Percentiles rank a stretch among this genome's conserved stretches.
Evolutionary conservation across 1,140 invertebrate genomes (phyloP).

Genomic region (Leucophenga varia): DNA sequence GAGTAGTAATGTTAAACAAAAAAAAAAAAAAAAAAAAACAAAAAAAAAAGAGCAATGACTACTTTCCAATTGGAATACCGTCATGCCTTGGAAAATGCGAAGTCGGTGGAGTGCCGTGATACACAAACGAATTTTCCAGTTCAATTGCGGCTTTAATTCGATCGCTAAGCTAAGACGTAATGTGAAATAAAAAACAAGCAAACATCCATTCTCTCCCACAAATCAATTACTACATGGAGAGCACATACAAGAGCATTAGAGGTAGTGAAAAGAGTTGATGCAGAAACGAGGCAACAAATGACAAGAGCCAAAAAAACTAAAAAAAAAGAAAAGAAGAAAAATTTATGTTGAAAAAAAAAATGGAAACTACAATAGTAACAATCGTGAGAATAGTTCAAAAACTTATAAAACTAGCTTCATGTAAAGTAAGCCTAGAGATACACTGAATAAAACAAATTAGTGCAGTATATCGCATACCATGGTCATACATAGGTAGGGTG

Average conservation of each 20-base stretch:
- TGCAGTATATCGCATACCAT: too few relatives aligned
- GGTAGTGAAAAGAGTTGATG: constrained; percentile 18
- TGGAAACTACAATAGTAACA: constrained; percentile 53
- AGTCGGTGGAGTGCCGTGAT: too few relatives aligned
- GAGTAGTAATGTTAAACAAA: too few relatives aligned
- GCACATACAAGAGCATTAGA: neutral
- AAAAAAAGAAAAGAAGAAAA: neutral
- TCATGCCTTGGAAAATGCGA: constrained; percentile 37
- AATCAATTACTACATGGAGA: constrained; percentile 34
- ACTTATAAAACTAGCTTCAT: constrained; percentile 27
- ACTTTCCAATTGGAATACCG: neutral
- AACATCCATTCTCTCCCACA: constrained; percentile 25
- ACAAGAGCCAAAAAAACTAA: neutral
- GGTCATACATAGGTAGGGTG: too few relatives aligned
- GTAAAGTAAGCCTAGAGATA: neutral
- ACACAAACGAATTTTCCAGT: constrained; percentile 46
- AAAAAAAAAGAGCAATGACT: constrained; percentile 39
- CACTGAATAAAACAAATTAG: neutral
- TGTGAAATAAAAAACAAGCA: too few relatives aligned
- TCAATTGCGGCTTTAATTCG: constrained; percentile 54
- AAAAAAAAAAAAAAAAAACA: constrained; percentile 12
- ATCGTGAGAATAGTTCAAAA: constrained; percentile 54
- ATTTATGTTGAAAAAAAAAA: constrained; percentile 11
- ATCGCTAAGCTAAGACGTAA: too few relatives aligned
- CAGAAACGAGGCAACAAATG: constrained; percentile 20